phyloP scores from a whole-genome alignment of 1,140 invertebrate genomes.

The Samia ricini region DNA sequence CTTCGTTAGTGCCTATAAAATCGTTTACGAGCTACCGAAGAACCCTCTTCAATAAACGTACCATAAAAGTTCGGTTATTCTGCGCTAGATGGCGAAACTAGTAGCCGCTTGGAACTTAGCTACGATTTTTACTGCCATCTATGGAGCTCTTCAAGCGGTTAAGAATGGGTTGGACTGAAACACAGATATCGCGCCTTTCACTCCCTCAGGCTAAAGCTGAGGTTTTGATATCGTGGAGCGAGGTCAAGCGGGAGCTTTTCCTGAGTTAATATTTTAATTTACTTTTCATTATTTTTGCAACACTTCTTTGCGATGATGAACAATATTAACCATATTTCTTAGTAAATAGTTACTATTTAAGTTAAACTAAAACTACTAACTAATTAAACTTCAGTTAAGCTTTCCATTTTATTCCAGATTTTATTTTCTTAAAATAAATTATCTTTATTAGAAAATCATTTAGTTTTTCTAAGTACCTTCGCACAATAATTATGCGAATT shows the following conservation, averaged over 20 bases:
- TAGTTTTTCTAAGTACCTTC: no score
- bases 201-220: conserved; percentile 25
- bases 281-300: no score
- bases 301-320: no score
- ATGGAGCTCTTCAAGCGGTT: conserved; percentile 72
- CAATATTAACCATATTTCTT: background rate
- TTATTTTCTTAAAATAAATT: no score
- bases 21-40: conserved; percentile 76
- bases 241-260: conserved; percentile 26
- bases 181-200: conserved; percentile 21
- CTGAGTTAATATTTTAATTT: conserved; percentile 11
- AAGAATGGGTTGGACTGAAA: conserved; percentile 44
- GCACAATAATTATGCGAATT: no score
- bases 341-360: no score
- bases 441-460: no score
- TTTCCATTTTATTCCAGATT: no score
- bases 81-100: conserved; percentile 73
- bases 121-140: conserved; percentile 74
- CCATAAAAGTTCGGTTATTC: conserved; percentile 75
- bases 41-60: conserved; percentile 74
- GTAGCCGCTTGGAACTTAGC: conserved; percentile 67
- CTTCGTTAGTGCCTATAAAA: conserved; percentile 72
- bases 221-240: conserved; percentile 30
- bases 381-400: no score
- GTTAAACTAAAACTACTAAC: no score